phyloP scores from a whole-genome alignment of 2,797 vertebrate genomes.

The Sparus aurata region DNA sequence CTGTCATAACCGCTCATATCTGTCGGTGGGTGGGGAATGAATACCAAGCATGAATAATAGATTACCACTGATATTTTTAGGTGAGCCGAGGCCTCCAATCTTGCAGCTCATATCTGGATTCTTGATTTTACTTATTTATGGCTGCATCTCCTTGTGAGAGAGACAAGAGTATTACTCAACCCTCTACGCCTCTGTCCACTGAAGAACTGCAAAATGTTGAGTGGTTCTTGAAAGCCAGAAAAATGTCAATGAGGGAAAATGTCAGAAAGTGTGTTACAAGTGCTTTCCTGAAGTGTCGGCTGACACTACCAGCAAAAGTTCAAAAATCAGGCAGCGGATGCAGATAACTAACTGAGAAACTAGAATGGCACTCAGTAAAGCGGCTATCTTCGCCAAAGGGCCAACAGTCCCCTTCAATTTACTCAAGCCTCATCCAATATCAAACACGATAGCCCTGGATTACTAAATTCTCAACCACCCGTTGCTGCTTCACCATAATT shows the following conservation, averaged over 20 bases:
- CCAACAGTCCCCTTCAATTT: too few species aligned
- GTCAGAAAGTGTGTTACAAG: slow-evolving; percentile 68
- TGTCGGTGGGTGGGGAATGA: slow-evolving; percentile 82
- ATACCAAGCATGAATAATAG: slow-evolving; percentile 87
- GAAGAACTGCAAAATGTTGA: slow-evolving; percentile 73
- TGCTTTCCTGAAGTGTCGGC: slow-evolving; percentile 60
- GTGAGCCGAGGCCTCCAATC: slow-evolving; percentile 79
- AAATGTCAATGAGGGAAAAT: slow-evolving; percentile 84
- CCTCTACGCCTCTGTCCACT: slow-evolving; percentile 58
- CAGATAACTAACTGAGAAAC: not conserved
- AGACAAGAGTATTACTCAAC: slow-evolving; percentile 76
- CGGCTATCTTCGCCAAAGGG: not conserved
- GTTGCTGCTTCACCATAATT: too few species aligned
- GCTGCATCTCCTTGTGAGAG: slow-evolving; percentile 71
- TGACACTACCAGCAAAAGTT: slow-evolving; percentile 14
- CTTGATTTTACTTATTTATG: slow-evolving; percentile 86
- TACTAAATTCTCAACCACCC: too few species aligned
- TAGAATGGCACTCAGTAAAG: not conserved
- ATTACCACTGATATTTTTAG: slow-evolving; percentile 87
- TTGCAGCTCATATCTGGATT: slow-evolving; percentile 79
- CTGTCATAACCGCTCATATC: slow-evolving; percentile 82
- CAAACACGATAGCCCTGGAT: too few species aligned
- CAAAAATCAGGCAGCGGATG: slow-evolving; percentile 1
- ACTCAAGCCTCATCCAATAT: too few species aligned
- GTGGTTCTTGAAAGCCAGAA: slow-evolving; percentile 77